Evolutionary conservation across 2,797 vertebrate genomes (phyloP).

Genomic region (Danionella dracula): DNA sequence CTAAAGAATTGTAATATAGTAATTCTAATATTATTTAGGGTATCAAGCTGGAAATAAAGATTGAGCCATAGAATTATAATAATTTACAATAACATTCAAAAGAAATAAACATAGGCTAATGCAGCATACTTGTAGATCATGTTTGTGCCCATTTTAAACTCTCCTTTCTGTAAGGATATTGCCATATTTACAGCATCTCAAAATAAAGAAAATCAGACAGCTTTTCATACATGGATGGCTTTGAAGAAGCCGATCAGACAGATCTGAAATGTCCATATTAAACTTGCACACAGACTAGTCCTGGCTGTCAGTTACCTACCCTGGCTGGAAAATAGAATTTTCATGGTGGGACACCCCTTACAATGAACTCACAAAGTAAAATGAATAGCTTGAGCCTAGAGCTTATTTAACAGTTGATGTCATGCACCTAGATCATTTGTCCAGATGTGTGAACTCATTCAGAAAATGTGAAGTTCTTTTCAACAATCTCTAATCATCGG

Average conservation of each 20-base stretch:
- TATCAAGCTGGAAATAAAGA: no score
- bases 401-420: constrained; percentile 73
- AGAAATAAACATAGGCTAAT: no score
- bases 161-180: neutral
- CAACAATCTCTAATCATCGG: constrained; percentile 58
- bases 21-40: no score
- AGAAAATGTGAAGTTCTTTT: constrained; percentile 70
- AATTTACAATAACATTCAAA: no score
- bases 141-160: neutral
- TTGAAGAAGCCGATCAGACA: constrained; percentile 55
- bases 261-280: constrained; percentile 58
- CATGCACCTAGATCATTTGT: constrained; percentile 65
- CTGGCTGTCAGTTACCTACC: constrained; percentile 61
- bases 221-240: constrained; percentile 64
- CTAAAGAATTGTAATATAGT: no score
- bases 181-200: neutral
- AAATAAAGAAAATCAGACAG: constrained; percentile 5
- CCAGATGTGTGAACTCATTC: constrained; percentile 66
- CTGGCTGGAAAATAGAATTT: constrained; percentile 60
- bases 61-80: no score
- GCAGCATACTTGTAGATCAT: no score
- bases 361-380: constrained; percentile 59
- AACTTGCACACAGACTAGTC: constrained; percentile 60
- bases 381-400: constrained; percentile 62
- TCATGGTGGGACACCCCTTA: constrained; percentile 63